Base-by-base conservation (phyloP, 2,797 vertebrate species). In the Tenualosa thibaudeaui region DNA sequence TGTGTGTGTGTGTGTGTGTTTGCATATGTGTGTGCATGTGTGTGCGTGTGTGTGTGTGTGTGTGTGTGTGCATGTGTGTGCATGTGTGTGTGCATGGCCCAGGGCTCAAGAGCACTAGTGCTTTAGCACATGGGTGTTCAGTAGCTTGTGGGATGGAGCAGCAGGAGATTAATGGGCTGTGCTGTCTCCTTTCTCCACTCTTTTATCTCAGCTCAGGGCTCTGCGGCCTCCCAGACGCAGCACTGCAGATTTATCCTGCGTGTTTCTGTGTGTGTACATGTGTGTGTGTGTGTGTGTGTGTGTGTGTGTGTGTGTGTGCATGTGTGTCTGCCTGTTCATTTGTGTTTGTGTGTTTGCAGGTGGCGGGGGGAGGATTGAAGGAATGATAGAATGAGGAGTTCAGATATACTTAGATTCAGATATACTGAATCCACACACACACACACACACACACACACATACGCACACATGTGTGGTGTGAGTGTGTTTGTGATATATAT, bases 161-260 rank as follows among this genome's bases (percentile, higher is more conserved):
- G 10, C 19, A 1, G 7, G 81, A 82, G 13, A 82, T 82, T 56
- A 7, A 78, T 43, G 49, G 81, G 60, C 50, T 68, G 1, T 19
- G 58, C 22, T 19, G 17, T n/a, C 62, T 78, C 84, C 37, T 24
- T 3, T 31, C 40, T 5, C 15, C 31, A 37, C 17, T 49, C 31
- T 46, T 31, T 58, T 51, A 82, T 49, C 84, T 82, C 31, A 26
- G 62, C 62, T 82, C n/a, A 26, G 68, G 17, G 50, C 62, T 84
- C 49, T 22, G 40, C 5, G 71, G 19, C 83, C 68, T 81, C 83
- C 68, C 68, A 81, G 50, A n/a, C 75, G 8, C 53, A 75, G 83
- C 65, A 31, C 26, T 17, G n/a, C 81, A 51, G 9, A 65, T 65
- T 62, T 83, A 49, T 46, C 26, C 50, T 54, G 51, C 56, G 81